Base-by-base conservation (phyloP, 2,888 invertebrate species). In the Thera britannica region DNA sequence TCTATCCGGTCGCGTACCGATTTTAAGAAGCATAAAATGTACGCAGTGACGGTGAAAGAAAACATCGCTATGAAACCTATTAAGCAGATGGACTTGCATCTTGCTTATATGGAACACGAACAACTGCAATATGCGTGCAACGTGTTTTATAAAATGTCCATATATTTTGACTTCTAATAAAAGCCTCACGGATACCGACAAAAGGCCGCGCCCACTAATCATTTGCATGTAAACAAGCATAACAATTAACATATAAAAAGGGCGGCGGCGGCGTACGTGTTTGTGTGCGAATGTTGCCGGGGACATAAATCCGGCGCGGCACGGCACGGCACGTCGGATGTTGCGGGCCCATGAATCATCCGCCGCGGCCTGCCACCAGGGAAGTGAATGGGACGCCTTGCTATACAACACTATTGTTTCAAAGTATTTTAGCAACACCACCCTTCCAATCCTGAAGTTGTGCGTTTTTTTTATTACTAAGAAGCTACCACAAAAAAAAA, bases 271-370 rank as follows among this genome's bases (percentile, higher is more conserved):
- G 62, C 66, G 73, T 75, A 72, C 74, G 70, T 75, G 67, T 66
- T 70, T 71, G 73, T 75, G 70, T 68, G 75, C 73, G 68, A 76
- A 76, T 75, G 75, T 73, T 68, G 75, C 72, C 68, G 64, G 72
- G 73, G 70, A 56, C 75, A 80, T 81, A 80, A 80, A 79, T 81
- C 77, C 72, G 66, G 67, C 71, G 67, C 44, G 51, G 57, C 66
- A 51, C 72, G 66, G 67, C 71, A 66, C 44, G 51, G 57, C 66
- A 44, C 56, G 77, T 72, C 78, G 80, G 79, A 76, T 73, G 77
- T 72, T 68, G 72, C 72, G 75, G 52, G 55, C 58, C 68, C 74
- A 57, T 74, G 75, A 71, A 75, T 76, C 76, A 77, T 76, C 6
- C 56, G 48, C 54, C 12, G 65, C 65, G 63, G 9, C 12, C 66